These are phyloP conservation scores for Amphiprion clarkii DNA, from an alignment of 2,797 vertebrate species.

Conservation along the genomic window DNA sequence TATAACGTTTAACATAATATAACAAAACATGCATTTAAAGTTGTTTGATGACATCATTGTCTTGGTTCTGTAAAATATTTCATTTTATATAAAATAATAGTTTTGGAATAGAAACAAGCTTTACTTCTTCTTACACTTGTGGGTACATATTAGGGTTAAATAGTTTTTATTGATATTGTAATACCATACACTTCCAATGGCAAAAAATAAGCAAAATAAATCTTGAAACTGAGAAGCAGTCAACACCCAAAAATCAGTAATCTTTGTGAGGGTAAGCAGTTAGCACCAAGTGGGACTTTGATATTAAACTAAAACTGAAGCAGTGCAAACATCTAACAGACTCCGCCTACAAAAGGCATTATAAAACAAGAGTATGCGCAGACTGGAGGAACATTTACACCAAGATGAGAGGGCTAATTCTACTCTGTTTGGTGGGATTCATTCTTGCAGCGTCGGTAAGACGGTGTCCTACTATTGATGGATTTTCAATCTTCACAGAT, in stretches of 20 bases:
- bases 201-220: too few relatives aligned
- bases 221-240: background rate
- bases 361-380: background rate
- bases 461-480: background rate
- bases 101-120: too few relatives aligned
- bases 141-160: too few relatives aligned
- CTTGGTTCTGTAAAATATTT: too few relatives aligned
- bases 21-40: too few relatives aligned
- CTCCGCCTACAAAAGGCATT: background rate
- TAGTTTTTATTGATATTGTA: too few relatives aligned
- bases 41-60: too few relatives aligned
- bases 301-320: background rate
- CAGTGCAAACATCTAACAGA: background rate
- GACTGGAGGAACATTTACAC: background rate
- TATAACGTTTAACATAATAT: too few relatives aligned
- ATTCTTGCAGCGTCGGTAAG: constrained; percentile 37
- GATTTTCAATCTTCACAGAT: background rate
- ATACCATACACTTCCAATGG: too few relatives aligned
- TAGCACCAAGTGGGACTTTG: constrained; percentile 1
- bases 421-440: constrained; percentile 37
- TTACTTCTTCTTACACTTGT: too few relatives aligned
- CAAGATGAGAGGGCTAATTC: background rate
- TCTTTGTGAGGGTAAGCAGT: background rate
- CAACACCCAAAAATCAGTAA: background rate
- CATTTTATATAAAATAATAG: too few relatives aligned